A percentile compares a stretch with the other conserved stretches of the same genome.
These are phyloP conservation scores for Diplazon laetatorius DNA, from an alignment of 2,888 invertebrate genomes.

Conservation along the genomic window DNA sequence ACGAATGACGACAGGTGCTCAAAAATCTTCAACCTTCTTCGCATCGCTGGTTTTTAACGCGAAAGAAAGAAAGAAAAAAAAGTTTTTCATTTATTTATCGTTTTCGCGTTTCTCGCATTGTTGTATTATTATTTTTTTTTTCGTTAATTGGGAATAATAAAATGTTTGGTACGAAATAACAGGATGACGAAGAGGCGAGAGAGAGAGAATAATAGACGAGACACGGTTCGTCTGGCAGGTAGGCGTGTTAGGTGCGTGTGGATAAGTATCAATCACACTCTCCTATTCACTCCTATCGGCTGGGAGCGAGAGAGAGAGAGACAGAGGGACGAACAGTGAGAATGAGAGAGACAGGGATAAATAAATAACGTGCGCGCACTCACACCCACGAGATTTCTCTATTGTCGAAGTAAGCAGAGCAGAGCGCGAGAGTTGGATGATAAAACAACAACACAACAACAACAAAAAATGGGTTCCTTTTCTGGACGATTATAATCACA, in stretches of 20 bases:
- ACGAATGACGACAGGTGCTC: slow-evolving; percentile 19
- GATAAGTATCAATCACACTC: slow-evolving; percentile 52
- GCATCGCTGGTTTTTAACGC: background rate
- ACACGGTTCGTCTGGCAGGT: slow-evolving; percentile 60
- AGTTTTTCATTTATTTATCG: background rate
- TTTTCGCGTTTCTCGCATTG: background rate
- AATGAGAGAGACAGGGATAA: background rate
- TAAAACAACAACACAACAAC: slow-evolving; percentile 21
- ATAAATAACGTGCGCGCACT: background rate
- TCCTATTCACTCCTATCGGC: too few species aligned
- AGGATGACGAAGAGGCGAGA: background rate
- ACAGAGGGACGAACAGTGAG: too few species aligned
- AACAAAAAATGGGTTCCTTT: slow-evolving; percentile 7
- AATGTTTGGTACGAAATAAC: background rate
- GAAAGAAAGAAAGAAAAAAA: too few species aligned
- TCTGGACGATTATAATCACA: background rate
- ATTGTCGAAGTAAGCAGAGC: slow-evolving; percentile 50
- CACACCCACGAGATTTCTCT: slow-evolving; percentile 21
- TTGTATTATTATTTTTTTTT: background rate
- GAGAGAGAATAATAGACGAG: slow-evolving; percentile 28
- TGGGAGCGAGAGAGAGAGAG: slow-evolving; percentile 2
- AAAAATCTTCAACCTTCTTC: background rate
- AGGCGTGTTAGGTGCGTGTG: slow-evolving; percentile 60
- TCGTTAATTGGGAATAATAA: background rate
- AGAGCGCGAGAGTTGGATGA: slow-evolving; percentile 30